Conservation (phyloP, 2,113 vertebrate species). For the Platichthys stellatus region DNA sequence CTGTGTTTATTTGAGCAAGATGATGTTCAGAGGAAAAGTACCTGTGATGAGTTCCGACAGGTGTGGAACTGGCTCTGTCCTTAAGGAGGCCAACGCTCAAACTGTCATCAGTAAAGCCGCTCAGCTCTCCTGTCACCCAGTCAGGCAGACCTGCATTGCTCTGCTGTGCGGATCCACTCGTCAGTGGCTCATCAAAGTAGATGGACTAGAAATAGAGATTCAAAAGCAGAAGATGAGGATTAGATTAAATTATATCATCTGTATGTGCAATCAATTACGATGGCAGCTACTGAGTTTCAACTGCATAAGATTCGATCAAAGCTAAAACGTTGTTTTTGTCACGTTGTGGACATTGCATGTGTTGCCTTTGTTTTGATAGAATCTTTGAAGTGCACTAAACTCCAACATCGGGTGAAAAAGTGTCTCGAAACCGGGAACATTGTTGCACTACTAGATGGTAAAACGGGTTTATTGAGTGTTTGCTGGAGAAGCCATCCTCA, state of each 20-base stretch:
- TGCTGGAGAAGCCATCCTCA: conserved; percentile 55
- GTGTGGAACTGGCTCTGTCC: conserved; percentile 48
- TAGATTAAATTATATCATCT: not conserved
- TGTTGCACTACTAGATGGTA: not conserved
- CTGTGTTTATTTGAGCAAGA: not conserved
- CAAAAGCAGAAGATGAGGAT: not conserved
- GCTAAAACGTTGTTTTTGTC: not conserved
- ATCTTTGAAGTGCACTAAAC: not conserved
- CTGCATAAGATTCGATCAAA: not conserved
- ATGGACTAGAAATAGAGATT: conserved; percentile 82
- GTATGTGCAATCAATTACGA: not conserved
- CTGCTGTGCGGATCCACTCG: conserved; percentile 45
- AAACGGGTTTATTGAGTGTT: not conserved
- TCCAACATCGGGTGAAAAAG: not conserved
- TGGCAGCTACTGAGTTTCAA: not conserved
- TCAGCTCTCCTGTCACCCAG: conserved; percentile 87
- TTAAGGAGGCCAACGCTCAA: conserved; percentile 72
- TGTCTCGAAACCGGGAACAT: not conserved
- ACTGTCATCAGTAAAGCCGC: conserved; percentile 57
- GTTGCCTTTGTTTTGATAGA: not conserved
- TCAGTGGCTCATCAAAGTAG: conserved; percentile 89
- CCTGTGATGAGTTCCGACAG: conserved; percentile 58
- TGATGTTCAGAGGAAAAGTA: conserved; percentile 21
- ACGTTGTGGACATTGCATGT: not conserved
- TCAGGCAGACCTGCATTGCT: conserved; percentile 78